Conservation (phyloP, 2,113 vertebrate species). For the Malurus cyaneus region DNA sequence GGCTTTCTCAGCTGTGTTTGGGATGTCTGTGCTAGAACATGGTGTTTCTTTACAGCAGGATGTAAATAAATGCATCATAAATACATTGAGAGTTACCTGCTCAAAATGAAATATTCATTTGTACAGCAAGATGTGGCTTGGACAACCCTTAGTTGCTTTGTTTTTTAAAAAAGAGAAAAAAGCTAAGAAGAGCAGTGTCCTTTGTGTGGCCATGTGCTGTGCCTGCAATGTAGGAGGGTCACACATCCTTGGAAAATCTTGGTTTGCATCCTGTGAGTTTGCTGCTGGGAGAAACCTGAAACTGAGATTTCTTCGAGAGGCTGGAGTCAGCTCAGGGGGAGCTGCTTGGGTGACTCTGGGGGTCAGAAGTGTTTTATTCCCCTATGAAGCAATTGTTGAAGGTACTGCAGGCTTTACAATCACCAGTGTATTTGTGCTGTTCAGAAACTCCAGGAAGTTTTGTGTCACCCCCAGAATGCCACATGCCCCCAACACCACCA, state of each 20-base stretch:
- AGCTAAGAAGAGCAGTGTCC: background rate
- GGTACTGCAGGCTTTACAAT: background rate
- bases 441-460: background rate
- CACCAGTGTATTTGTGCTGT: background rate
- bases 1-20: slow-evolving; percentile 48
- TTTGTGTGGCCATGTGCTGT: background rate
- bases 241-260: background rate
- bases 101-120: slow-evolving; percentile 16
- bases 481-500: background rate
- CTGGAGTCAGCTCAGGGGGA: background rate
- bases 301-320: background rate
- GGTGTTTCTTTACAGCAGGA: slow-evolving; percentile 53
- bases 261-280: background rate
- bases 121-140: background rate
- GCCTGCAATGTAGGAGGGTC: background rate
- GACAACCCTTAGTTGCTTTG: background rate
- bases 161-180: background rate
- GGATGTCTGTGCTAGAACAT: slow-evolving; percentile 17
- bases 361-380: background rate
- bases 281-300: background rate
- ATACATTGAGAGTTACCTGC: background rate
- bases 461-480: background rate
- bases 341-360: background rate
- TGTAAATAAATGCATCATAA: background rate
- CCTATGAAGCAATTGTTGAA: background rate